Conservation (phyloP, 2,888 invertebrate species). For the Exephanes ischioxanthus region DNA sequence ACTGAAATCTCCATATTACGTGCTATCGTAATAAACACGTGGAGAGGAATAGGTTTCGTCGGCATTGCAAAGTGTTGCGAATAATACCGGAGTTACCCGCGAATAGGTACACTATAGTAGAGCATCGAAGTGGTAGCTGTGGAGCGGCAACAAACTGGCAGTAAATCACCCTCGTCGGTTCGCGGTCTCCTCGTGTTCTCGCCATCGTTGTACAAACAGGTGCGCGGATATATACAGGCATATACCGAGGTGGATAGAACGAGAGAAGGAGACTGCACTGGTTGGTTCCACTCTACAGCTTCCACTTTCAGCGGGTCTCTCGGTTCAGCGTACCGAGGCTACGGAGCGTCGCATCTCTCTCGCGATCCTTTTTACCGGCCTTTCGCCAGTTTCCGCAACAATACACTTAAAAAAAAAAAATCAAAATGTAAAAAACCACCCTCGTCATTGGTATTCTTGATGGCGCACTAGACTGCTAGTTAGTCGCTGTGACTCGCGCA, state of each 20-base stretch:
- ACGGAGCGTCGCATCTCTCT: not conserved
- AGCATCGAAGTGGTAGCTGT: slow-evolving; percentile 53
- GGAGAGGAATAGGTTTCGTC: slow-evolving; percentile 65
- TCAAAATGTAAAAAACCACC: not conserved
- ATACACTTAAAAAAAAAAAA: slow-evolving; percentile 2
- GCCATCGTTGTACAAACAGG: slow-evolving; percentile 66
- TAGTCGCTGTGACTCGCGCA: slow-evolving; percentile 6
- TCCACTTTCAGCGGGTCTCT: not conserved
- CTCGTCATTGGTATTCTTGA: not conserved
- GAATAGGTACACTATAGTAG: slow-evolving; percentile 19
- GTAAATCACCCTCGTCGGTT: slow-evolving; percentile 81
- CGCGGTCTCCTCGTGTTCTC: slow-evolving; percentile 70
- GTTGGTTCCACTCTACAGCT: slow-evolving; percentile 30
- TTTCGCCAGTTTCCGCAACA: slow-evolving; percentile 5
- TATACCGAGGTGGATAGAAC: slow-evolving; percentile 21
- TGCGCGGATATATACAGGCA: slow-evolving; percentile 49
- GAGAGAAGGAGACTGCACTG: slow-evolving; percentile 27
- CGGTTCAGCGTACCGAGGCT: slow-evolving; percentile 4
- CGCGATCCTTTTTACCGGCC: not conserved
- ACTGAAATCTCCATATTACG: slow-evolving; percentile 54
- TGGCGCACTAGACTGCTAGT: slow-evolving; percentile 2
- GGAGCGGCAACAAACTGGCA: slow-evolving; percentile 77
- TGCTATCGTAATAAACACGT: slow-evolving; percentile 55
- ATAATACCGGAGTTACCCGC: slow-evolving; percentile 64
- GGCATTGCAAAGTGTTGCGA: slow-evolving; percentile 73